Evolutionary conservation across 2,113 vertebrate species (phyloP).

Genomic region (Hassar affinis): DNA sequence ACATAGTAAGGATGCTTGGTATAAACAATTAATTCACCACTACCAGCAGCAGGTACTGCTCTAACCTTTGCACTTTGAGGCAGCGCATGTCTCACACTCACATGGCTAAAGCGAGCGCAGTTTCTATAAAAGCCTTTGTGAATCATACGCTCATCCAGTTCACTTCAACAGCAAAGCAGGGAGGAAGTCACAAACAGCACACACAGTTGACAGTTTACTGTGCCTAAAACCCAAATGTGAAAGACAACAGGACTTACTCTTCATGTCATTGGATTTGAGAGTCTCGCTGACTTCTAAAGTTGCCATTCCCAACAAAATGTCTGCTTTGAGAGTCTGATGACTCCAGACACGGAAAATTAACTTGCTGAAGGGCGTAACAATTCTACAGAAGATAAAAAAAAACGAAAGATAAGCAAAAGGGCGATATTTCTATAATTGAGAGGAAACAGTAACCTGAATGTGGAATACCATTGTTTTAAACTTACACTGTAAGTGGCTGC

Average conservation of each 20-base stretch:
- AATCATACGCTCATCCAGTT: slow-evolving; percentile 46
- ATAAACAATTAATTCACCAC: not conserved
- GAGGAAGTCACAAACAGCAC: not conserved
- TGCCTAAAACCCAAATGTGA: not conserved
- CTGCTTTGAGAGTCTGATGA: slow-evolving; percentile 94
- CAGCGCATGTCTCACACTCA: not conserved
- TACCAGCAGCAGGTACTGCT: not conserved
- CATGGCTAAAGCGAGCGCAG: not conserved
- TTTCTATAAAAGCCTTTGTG: slow-evolving; percentile 54
- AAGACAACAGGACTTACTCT: slow-evolving; percentile 78
- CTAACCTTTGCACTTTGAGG: not conserved
- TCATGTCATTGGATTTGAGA: slow-evolving; percentile 90
- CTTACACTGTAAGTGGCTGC: slow-evolving; percentile 94
- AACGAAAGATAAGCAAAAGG: not conserved
- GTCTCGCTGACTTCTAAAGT: slow-evolving; percentile 87
- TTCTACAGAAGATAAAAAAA: slow-evolving; percentile 69
- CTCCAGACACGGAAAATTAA: slow-evolving; percentile 94
- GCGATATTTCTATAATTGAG: not conserved
- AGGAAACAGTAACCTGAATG: not conserved
- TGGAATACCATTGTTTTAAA: slow-evolving; percentile 39
- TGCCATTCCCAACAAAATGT: slow-evolving; percentile 89
- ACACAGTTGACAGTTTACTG: not conserved
- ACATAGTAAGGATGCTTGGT: not conserved
- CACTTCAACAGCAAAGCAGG: not conserved
- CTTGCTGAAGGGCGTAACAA: slow-evolving; percentile 93